A percentile compares a stretch with the other conserved stretches of the same genome.
phyloP scores from a whole-genome alignment of 1,140 invertebrate species.

The Adelges cooleyi region DNA sequence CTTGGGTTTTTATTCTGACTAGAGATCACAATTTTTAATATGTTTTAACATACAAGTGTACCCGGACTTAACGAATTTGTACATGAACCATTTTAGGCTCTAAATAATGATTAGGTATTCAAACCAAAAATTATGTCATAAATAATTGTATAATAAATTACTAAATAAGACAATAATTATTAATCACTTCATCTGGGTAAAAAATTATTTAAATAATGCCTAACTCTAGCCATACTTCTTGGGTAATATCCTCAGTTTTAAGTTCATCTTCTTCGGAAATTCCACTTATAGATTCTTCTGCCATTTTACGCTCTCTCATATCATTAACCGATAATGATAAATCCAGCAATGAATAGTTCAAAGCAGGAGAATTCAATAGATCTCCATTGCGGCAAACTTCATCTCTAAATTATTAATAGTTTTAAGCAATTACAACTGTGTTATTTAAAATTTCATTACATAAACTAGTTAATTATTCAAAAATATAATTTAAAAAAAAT shows the following conservation, averaged over 20 bases:
- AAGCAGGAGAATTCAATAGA: constrained; percentile 72
- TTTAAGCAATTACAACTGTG: no score
- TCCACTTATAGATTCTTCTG: constrained; percentile 35
- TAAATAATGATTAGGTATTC: no score
- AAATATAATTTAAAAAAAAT: constrained; percentile 7
- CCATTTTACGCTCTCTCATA: constrained; percentile 32
- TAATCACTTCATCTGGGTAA: no score
- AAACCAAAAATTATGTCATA: no score
- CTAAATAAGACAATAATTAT: no score
- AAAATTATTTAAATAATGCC: background rate
- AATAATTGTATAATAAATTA: background rate
- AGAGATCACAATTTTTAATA: no score
- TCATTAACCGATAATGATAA: constrained; percentile 46
- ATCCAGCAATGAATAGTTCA: constrained; percentile 63
- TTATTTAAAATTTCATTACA: no score
- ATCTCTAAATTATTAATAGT: constrained; percentile 38
- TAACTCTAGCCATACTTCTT: background rate
- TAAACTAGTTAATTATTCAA: background rate
- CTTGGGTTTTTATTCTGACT: no score
- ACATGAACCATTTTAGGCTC: no score
- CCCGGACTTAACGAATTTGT: no score
- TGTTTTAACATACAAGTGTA: no score
- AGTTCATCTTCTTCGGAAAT: constrained; percentile 32
- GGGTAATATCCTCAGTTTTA: background rate
- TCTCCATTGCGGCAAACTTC: constrained; percentile 64